phyloP scores from a whole-genome alignment of 2,113 vertebrate species.

The Passer domesticus region DNA sequence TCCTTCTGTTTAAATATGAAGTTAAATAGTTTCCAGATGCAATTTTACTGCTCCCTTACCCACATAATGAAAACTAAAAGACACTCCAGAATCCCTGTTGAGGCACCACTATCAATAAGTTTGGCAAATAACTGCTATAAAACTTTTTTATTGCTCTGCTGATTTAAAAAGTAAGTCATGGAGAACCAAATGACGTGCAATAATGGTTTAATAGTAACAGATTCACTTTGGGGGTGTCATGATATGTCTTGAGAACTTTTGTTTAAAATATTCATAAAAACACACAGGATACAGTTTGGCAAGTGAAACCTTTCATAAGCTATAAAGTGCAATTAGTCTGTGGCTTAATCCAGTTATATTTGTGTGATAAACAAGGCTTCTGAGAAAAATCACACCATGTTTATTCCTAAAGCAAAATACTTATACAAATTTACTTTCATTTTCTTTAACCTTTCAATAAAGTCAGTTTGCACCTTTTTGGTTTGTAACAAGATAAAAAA shows the following conservation, averaged over 20 bases:
- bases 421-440: not conserved
- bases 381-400: not conserved
- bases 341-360: not conserved
- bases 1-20: conserved; percentile 7
- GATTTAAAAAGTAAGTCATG: not conserved
- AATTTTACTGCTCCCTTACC: conserved; percentile 46
- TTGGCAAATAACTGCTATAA: not conserved
- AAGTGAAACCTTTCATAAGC: not conserved
- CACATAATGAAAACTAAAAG: conserved; percentile 49
- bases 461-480: not conserved
- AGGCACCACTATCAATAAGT: conserved; percentile 19
- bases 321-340: not conserved
- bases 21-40: conserved; percentile 55
- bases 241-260: not conserved
- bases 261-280: not conserved
- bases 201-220: not conserved
- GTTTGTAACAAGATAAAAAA: not conserved
- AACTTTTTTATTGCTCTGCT: not conserved
- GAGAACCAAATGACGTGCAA: not conserved
- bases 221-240: not conserved
- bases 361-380: not conserved
- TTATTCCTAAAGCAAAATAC: not conserved
- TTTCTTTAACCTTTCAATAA: not conserved
- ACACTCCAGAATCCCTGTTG: conserved; percentile 9
- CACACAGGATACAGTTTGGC: not conserved